Conservation (phyloP, 2,113 vertebrate species). For the Oryzias woworae region DNA sequence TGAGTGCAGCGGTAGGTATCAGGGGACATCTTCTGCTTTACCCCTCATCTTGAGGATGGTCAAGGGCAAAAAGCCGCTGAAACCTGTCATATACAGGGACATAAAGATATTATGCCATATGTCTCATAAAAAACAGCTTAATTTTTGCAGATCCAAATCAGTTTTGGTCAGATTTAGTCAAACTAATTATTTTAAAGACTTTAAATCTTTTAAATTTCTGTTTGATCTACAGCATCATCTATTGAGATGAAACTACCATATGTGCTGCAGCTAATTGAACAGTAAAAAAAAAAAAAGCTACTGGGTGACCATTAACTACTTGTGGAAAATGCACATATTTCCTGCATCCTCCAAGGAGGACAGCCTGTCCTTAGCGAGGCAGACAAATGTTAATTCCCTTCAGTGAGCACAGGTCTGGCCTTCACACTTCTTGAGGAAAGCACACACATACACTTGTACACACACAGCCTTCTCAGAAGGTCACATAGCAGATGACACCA, state of each 20-base stretch:
- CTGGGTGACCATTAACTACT: conserved; percentile 41
- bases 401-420: conserved; percentile 77
- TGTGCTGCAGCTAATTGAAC: conserved; percentile 8
- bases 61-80: conserved; percentile 82
- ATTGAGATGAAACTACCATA: background rate
- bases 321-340: conserved; percentile 49
- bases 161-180: background rate
- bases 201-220: background rate
- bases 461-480: conserved; percentile 76
- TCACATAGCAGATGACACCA: conserved; percentile 73
- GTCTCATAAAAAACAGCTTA: background rate
- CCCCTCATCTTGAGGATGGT: conserved; percentile 80
- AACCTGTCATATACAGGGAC: conserved; percentile 23
- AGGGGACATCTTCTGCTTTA: conserved; percentile 80
- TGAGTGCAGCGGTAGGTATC: conserved; percentile 75
- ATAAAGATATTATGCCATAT: conserved; percentile 3
- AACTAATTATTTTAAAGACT: background rate
- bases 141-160: background rate
- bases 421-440: conserved; percentile 73
- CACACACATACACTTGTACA: conserved; percentile 39
- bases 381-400: conserved; percentile 79
- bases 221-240: background rate
- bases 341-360: conserved; percentile 64
- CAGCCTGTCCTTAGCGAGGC: conserved; percentile 74
- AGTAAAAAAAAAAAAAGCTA: background rate